These are phyloP conservation scores for Vicugna pacos DNA, from an alignment of 2,113 vertebrate species.

Conservation along the genomic window DNA sequence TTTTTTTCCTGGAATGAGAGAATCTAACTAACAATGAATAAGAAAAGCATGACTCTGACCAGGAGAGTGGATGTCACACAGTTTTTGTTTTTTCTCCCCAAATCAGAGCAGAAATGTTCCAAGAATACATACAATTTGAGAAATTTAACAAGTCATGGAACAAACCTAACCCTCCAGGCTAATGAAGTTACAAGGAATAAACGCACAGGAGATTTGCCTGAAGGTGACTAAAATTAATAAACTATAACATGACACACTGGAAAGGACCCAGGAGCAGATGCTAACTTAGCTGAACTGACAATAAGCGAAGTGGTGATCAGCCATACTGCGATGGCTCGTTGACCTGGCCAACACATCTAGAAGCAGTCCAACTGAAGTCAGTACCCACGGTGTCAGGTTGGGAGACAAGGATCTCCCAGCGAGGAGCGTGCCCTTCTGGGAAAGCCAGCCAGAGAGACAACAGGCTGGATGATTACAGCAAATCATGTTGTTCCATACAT, in stretches of 20 bases:
- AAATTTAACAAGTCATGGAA: neutral
- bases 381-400: neutral
- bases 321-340: neutral
- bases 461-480: neutral
- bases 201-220: slow-evolving; percentile 29
- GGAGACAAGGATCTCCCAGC: neutral
- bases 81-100: neutral
- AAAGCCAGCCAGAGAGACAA: neutral
- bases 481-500: neutral
- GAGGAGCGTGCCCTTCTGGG: slow-evolving; percentile 19
- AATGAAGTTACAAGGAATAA: slow-evolving; percentile 23
- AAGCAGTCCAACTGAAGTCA: neutral
- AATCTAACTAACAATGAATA: neutral
- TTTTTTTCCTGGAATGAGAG: neutral
- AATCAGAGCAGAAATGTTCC: neutral
- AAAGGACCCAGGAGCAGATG: neutral
- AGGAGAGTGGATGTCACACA: neutral
- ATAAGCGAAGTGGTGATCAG: neutral
- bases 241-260: neutral
- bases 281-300: slow-evolving; percentile 24
- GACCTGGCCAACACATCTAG: neutral
- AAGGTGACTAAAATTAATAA: slow-evolving; percentile 41
- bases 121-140: neutral
- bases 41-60: neutral
- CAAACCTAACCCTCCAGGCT: neutral